These are phyloP conservation scores for Oncorhynchus masou DNA, from an alignment of 2,113 vertebrate species.

Conservation along the genomic window DNA sequence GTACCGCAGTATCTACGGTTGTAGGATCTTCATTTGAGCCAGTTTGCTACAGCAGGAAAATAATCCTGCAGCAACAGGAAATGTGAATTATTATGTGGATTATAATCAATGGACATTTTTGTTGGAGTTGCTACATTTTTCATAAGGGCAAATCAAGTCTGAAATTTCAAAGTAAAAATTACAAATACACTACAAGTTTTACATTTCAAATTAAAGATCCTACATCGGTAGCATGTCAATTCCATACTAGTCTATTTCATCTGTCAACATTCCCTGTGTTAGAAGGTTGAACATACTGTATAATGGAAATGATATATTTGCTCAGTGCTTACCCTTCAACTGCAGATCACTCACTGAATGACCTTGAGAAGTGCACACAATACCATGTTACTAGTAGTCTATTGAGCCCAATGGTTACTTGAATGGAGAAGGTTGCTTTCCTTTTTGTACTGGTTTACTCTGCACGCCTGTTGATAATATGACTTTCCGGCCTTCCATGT, in stretches of 20 bases:
- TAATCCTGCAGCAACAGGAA: no score
- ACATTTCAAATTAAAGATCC: no score
- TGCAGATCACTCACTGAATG: slow-evolving; percentile 57
- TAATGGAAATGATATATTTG: slow-evolving; percentile 50
- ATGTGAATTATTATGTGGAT: no score
- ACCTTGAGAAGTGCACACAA: slow-evolving; percentile 55
- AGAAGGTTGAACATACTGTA: no score
- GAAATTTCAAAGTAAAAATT: no score
- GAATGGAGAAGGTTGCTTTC: slow-evolving; percentile 60
- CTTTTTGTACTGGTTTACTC: slow-evolving; percentile 50
- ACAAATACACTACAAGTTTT: no score
- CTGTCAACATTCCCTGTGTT: slow-evolving; percentile 31
- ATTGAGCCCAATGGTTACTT: slow-evolving; percentile 61
- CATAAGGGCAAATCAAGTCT: no score
- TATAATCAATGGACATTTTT: no score
- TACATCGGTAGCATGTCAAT: slow-evolving; percentile 53
- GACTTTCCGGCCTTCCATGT: slow-evolving; percentile 38
- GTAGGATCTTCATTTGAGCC: no score
- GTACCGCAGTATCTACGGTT: no score
- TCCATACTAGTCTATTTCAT: slow-evolving; percentile 53
- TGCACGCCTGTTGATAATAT: slow-evolving; percentile 36
- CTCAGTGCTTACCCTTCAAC: slow-evolving; percentile 66
- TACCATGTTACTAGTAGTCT: slow-evolving; percentile 38
- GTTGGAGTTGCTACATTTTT: no score
- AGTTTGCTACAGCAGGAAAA: no score